Base-by-base conservation (phyloP, 2,113 vertebrate species). In the Camelus bactrianus region DNA sequence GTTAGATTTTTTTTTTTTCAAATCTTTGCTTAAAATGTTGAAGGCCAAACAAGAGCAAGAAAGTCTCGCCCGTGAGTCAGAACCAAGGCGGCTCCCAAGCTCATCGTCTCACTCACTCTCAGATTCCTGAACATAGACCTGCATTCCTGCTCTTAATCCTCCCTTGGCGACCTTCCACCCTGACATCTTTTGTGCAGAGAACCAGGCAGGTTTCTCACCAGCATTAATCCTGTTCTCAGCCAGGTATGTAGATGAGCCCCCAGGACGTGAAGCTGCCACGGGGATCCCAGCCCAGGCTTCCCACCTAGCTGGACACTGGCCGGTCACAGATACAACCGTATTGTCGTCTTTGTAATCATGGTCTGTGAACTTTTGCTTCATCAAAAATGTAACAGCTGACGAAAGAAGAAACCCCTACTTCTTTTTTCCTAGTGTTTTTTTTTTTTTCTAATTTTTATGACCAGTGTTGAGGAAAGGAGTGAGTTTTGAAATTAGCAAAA, bases 121-220 rank as follows among this genome's bases (percentile, higher is more conserved):
- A 2, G 88, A 69, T 56, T 69, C 89, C 50, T 52, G 50, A 69
- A 72, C 28, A 82, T 93, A 16, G 81, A n/a, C 76, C 83, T 12
- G 6, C 69, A n/a, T 52, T 62, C 82, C 28, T 60, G 17, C 35
- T 50, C 67, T 14, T 64, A 79, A 94, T 86, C 82, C 64, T 64
- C 20, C 19, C 77, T 76, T 91, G 91, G 85, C 13, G 0, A 67
- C 42, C 91, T 77, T 86, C 42, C 76, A 24, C 62, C 19, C 32
- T 62, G 32, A 42, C 73, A 50, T 91, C 65, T 84, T 85, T 30
- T 72, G 62, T 67, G 56, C 76, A 85, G 81, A 48, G 73, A 54
- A 60, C 12, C 17, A 54, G 67, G 77, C 91, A 80, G 56, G n/a
- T 92, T 96, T 89, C 89, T 79, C n/a, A 6, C 92, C 67, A 2